Base-by-base conservation (phyloP, 2,888 invertebrate genomes). In the Lomographa bimaculata region DNA sequence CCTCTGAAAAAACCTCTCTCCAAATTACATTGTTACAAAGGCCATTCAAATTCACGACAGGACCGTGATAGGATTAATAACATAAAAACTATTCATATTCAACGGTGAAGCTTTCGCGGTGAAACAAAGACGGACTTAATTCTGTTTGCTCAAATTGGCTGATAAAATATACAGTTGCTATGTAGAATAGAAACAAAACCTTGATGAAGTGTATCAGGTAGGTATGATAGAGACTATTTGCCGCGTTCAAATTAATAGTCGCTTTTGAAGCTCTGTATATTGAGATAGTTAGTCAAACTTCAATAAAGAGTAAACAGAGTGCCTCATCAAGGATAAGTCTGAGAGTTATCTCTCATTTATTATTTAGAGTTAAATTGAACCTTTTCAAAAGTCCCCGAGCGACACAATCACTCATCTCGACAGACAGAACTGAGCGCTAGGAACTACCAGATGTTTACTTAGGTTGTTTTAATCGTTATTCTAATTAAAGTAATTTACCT, bases 371-470 rank as follows among this genome's bases (percentile, higher is more conserved):
- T 18, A 9, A 28, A 24, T 30, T 41, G 29, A 35, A 30, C 29
- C 29, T 30, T 41, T 16, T 26, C 16, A 26, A 35, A 30, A 26
- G 16, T 26, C 33, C 32, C 33, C 1, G 2, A 30, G 16, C 16
- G 14, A 28, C 18, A 27, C 29, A 38, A 34, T 29, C 25, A 29
- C 38, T 44, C 24, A 19, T 37, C 35, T 23, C 16, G 38, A 29
- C 32, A 5, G 23, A 25, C n/a, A n/a, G n/a, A n/a, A 7, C 11
- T 24, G 19, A 33, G 10, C 32, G 34, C 30, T 35, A 44, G 10
- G 40, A 14, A 26, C 28, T 38, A 41, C 28, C 42, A 41, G 50
- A 21, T 44, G 52, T 49, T 46, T 37, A 32, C 35, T 45, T 43
- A 36, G 27, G 33, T 30, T 21, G 36, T 23, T 35, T 36, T 42